Evolutionary conservation across 1,140 invertebrate genomes (phyloP).

Genomic region (Drosophila grimshawi): DNA sequence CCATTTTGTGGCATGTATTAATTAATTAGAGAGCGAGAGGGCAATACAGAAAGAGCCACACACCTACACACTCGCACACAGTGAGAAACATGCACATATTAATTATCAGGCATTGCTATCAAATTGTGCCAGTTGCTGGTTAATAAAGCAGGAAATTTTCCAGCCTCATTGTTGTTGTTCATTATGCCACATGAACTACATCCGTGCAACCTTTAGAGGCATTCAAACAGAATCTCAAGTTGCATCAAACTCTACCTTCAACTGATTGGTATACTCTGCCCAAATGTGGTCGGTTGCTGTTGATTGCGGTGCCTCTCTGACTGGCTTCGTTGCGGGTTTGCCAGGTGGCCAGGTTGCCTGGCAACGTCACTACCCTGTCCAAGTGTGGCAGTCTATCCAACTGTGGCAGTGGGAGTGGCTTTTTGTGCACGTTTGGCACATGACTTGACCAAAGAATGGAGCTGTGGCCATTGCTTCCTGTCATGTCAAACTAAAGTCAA

Average conservation of each 20-base stretch:
- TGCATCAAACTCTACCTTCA: conserved; percentile 7
- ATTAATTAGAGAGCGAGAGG: conserved; percentile 59
- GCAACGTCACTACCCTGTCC: conserved; percentile 2
- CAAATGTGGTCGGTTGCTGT: conserved; percentile 46
- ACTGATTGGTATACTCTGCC: conserved; percentile 46
- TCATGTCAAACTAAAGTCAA: conserved; percentile 40
- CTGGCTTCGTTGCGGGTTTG: neutral
- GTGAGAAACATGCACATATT: conserved; percentile 24
- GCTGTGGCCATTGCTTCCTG: conserved; percentile 36
- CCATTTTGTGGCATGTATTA: conserved; percentile 53
- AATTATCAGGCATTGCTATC: conserved; percentile 34
- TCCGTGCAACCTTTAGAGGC: conserved; percentile 10
- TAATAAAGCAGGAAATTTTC: conserved; percentile 18
- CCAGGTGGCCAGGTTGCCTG: conserved; percentile 4
- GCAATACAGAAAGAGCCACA: conserved; percentile 5
- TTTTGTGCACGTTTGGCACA: conserved; percentile 21
- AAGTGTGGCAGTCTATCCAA: conserved; percentile 6
- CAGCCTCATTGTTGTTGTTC: conserved; percentile 16
- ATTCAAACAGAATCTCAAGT: conserved; percentile 51
- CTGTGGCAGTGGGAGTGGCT: conserved; percentile 25
- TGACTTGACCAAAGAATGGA: conserved; percentile 47
- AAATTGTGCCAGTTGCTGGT: conserved; percentile 31
- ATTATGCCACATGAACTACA: conserved; percentile 24
- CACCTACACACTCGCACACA: neutral
- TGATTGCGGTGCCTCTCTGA: conserved; percentile 29